phyloP scores from a whole-genome alignment of 2,797 vertebrate genomes.

The Phalanger gymnotis region DNA sequence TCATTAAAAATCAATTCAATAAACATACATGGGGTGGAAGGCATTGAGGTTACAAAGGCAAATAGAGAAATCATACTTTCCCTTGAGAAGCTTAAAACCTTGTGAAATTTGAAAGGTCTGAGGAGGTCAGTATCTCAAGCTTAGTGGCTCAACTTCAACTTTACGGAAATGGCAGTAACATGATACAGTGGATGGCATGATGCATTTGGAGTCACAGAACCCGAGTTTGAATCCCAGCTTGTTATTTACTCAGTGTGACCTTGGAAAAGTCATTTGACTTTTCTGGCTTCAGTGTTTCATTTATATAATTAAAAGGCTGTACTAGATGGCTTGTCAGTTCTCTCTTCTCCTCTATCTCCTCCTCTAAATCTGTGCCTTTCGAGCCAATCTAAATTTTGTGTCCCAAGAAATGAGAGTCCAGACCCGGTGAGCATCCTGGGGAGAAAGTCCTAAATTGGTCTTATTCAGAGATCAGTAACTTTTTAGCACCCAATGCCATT shows the following conservation, averaged over 20 bases:
- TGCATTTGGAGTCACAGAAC: neutral
- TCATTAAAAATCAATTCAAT: neutral
- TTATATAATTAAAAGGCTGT: neutral
- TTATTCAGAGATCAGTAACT: neutral
- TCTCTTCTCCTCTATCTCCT: neutral
- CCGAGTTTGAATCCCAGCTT: neutral
- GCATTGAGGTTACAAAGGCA: neutral
- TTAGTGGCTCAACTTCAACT: neutral
- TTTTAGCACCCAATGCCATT: neutral
- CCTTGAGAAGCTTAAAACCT: neutral
- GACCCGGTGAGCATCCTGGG: neutral
- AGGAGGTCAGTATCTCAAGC: neutral
- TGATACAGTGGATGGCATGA: neutral
- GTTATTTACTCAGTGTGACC: neutral
- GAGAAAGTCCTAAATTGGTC: neutral
- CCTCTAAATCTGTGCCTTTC: neutral
- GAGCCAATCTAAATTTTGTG: neutral
- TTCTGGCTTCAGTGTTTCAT: neutral
- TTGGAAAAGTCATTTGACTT: neutral
- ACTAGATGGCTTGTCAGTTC: neutral
- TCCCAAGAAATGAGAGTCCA: neutral
- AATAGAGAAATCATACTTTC: neutral
- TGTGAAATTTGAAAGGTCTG: neutral
- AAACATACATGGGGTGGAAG: neutral
- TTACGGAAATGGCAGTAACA: neutral